Evolutionary conservation across 2,113 vertebrate species (phyloP).

Genomic region (Oncorhynchus mykiss): DNA sequence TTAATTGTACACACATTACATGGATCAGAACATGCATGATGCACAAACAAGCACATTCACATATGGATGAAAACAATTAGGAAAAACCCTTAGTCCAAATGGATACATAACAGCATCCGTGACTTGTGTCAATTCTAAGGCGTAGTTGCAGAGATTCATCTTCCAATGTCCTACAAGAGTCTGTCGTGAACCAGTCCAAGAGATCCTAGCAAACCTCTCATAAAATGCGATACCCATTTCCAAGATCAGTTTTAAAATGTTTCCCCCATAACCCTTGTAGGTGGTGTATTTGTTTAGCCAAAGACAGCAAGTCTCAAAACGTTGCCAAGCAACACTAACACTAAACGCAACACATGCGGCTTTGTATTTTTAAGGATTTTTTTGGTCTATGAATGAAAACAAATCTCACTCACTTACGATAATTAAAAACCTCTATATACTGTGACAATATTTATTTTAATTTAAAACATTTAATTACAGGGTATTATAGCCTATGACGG

Average conservation of each 20-base stretch:
- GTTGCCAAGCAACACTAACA: slow-evolving; percentile 31
- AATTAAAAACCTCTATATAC: background rate
- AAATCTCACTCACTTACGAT: background rate
- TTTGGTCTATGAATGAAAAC: background rate
- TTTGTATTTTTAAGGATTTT: background rate
- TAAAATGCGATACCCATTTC: background rate
- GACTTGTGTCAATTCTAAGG: background rate
- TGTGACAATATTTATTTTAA: background rate
- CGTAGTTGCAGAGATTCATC: background rate
- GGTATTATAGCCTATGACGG: slow-evolving; percentile 31
- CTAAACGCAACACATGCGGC: background rate
- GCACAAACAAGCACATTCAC: background rate
- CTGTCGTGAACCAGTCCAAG: background rate
- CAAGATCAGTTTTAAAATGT: background rate
- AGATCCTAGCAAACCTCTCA: background rate
- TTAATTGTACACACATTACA: background rate
- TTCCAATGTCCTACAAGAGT: background rate
- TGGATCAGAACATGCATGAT: slow-evolving; percentile 1
- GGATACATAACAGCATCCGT: background rate
- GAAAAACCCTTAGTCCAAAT: background rate
- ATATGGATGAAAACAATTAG: background rate
- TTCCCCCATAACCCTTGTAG: background rate
- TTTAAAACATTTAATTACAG: slow-evolving; percentile 11
- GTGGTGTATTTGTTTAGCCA: slow-evolving; percentile 14
- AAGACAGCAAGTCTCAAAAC: background rate